Percentiles rank a stretch among this genome's conserved stretches.
phyloP scores from a whole-genome alignment of 2,888 invertebrate species.

The Carabus problematicus region DNA sequence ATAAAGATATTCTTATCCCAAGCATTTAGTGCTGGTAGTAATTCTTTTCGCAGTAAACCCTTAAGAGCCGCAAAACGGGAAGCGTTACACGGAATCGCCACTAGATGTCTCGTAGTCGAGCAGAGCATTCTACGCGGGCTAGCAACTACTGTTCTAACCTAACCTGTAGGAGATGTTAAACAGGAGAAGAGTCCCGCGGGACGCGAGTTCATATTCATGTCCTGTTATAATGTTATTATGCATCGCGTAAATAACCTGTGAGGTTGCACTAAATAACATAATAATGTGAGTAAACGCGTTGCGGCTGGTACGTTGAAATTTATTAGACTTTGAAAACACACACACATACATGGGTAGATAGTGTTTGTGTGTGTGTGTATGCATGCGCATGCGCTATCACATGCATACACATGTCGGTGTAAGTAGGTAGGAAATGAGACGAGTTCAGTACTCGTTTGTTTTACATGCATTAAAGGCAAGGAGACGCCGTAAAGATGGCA shows the following conservation, averaged over 20 bases:
- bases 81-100: conserved; percentile 18
- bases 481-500: conserved; percentile 30
- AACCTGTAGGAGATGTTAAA: conserved; percentile 35
- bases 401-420: neutral
- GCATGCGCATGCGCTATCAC: neutral
- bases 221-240: conserved; percentile 56
- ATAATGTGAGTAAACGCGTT: conserved; percentile 55
- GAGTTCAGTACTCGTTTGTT: conserved; percentile 18
- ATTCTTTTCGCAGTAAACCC: conserved; percentile 36
- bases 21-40: conserved; percentile 34
- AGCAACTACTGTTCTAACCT: conserved; percentile 3
- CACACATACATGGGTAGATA: conserved; percentile 16
- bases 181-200: conserved; percentile 53
- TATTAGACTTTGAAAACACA: conserved; percentile 51
- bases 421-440: conserved; percentile 2
- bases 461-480: conserved; percentile 34
- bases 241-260: conserved; percentile 54
- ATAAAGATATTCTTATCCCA: conserved; percentile 37
- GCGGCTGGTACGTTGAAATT: conserved; percentile 54
- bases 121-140: neutral
- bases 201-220: conserved; percentile 56
- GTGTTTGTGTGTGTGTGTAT: too few species aligned
- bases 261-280: conserved; percentile 56
- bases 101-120: conserved; percentile 43
- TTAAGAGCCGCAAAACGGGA: conserved; percentile 30